phyloP scores from a whole-genome alignment of 2,888 invertebrate genomes.

The Lochmaea capreae region DNA sequence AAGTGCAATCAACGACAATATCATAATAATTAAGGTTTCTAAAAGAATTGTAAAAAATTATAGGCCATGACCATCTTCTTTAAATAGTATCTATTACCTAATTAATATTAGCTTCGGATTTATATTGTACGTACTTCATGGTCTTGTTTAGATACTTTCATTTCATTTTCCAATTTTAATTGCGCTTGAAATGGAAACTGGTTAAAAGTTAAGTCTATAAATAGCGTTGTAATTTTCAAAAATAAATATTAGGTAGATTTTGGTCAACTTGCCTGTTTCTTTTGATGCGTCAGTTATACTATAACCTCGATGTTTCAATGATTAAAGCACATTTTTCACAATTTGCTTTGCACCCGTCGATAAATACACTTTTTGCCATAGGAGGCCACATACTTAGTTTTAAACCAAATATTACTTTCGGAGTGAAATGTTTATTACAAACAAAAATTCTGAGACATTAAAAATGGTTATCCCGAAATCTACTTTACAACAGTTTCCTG shows the following conservation, averaged over 20 bases:
- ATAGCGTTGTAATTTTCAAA: background rate
- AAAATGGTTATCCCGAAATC: no score
- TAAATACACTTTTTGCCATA: no score
- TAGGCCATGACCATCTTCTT: slow-evolving; percentile 24
- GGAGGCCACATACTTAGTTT: no score
- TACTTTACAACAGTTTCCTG: no score
- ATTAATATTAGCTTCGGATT: background rate
- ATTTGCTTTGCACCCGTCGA: no score
- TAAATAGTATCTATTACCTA: background rate
- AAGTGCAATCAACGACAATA: slow-evolving; percentile 16
- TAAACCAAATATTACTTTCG: no score
- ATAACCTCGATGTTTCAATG: no score
- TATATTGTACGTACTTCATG: background rate
- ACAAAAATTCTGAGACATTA: no score
- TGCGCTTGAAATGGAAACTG: background rate
- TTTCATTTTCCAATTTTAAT: background rate
- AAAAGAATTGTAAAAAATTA: slow-evolving; percentile 16
- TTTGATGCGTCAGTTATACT: no score
- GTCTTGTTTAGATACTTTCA: background rate
- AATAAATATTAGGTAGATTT: background rate
- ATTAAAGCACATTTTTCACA: no score
- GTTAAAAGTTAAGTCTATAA: background rate
- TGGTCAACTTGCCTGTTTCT: no score
- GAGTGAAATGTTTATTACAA: no score
- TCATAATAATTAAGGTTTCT: slow-evolving; percentile 21